A percentile compares a stretch with the other conserved stretches of the same genome.
These are phyloP conservation scores for Pheosia tremula DNA, from an alignment of 2,888 invertebrate genomes.

Conservation along the genomic window DNA sequence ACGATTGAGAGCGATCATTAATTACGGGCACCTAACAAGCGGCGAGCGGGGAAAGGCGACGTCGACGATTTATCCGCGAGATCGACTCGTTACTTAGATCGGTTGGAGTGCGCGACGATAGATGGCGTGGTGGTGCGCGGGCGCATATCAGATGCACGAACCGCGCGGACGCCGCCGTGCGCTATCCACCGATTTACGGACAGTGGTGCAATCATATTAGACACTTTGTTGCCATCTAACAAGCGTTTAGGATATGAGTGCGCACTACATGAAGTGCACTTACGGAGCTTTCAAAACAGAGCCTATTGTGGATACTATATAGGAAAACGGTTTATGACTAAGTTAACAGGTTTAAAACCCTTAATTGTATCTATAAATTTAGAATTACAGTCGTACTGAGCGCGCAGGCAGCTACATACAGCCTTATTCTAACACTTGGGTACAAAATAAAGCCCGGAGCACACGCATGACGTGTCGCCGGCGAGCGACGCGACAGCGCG, in stretches of 20 bases:
- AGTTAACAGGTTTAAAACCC: constrained; percentile 12
- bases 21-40: constrained; percentile 75
- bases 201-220: constrained; percentile 47
- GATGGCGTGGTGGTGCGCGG: constrained; percentile 63
- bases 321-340: constrained; percentile 30
- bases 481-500: constrained; percentile 29
- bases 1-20: constrained; percentile 68
- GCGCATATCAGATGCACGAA: constrained; percentile 76
- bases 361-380: not conserved
- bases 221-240: constrained; percentile 42
- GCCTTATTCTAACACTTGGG: constrained; percentile 12
- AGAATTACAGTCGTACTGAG: not conserved
- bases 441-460: constrained; percentile 37
- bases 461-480: constrained; percentile 30
- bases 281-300: constrained; percentile 20
- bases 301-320: constrained; percentile 21
- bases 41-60: constrained; percentile 64
- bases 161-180: constrained; percentile 43
- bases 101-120: constrained; percentile 65
- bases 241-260: constrained; percentile 40
- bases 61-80: constrained; percentile 71
- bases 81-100: constrained; percentile 80
- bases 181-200: constrained; percentile 49
- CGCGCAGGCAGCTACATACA: not conserved
- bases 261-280: constrained; percentile 33